These are phyloP conservation scores for Psilopsiagon aurifrons DNA, from an alignment of 2,113 vertebrate genomes.

Conservation along the genomic window DNA sequence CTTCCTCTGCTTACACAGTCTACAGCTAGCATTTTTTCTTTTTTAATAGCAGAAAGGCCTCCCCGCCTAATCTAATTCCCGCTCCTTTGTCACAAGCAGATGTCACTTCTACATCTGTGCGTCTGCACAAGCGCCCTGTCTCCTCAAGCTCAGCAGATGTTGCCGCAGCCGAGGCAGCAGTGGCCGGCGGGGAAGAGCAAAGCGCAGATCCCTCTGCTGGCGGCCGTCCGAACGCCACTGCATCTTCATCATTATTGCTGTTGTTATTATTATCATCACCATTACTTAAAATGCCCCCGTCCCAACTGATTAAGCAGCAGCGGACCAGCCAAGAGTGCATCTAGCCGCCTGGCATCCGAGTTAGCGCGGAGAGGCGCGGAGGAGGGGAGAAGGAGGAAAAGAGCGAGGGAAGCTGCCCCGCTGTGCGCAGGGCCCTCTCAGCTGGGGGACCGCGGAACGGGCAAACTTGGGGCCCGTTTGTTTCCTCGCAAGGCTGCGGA, in stretches of 20 bases:
- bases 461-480: not conserved
- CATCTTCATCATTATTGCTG: not conserved
- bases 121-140: slow-evolving; percentile 76
- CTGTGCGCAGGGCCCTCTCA: not conserved
- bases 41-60: slow-evolving; percentile 76
- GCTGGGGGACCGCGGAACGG: not conserved
- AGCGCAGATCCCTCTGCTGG: slow-evolving; percentile 63
- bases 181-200: not conserved
- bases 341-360: not conserved
- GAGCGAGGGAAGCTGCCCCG: not conserved
- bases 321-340: not conserved
- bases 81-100: slow-evolving; percentile 87
- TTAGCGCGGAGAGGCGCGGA: not conserved
- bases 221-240: not conserved
- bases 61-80: slow-evolving; percentile 87
- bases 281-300: not conserved
- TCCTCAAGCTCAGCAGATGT: slow-evolving; percentile 79
- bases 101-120: slow-evolving; percentile 95
- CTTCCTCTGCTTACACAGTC: slow-evolving; percentile 21
- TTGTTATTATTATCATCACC: not conserved
- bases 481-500: not conserved
- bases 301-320: not conserved
- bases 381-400: not conserved
- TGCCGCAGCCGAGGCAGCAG: slow-evolving; percentile 57
- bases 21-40: not conserved